A percentile compares a stretch with the other conserved stretches of the same genome.
Conservation (phyloP, 1,140 invertebrate genomes). For the Drosophila willistoni region DNA sequence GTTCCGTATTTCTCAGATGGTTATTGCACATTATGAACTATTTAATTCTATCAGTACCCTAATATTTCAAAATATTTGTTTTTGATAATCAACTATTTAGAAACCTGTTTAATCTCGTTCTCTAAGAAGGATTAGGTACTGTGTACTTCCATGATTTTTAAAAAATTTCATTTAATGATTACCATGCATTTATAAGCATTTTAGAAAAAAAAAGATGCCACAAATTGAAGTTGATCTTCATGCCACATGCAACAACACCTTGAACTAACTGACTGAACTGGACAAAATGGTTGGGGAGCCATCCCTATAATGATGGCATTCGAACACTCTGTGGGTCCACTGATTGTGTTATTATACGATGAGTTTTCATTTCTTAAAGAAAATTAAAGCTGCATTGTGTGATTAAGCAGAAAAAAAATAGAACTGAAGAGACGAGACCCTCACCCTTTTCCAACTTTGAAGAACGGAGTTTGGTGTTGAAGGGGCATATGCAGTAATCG, state of each 20-base stretch:
- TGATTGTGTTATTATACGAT: slow-evolving; percentile 73
- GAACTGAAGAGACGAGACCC: slow-evolving; percentile 22
- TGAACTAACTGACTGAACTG: not conserved
- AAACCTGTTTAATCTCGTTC: no score
- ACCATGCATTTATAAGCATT: not conserved
- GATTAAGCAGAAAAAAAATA: slow-evolving; percentile 62
- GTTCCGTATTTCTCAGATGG: no score
- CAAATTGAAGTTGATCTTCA: not conserved
- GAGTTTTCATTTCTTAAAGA: slow-evolving; percentile 68
- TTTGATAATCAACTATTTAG: no score
- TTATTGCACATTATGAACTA: no score
- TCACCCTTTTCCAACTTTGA: not conserved
- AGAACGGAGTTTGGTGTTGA: slow-evolving; percentile 9
- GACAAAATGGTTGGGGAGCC: not conserved
- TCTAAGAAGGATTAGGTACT: no score
- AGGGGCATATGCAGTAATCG: slow-evolving; percentile 49
- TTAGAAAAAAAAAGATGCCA: not conserved
- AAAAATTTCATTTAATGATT: not conserved
- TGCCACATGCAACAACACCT: not conserved
- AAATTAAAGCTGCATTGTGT: slow-evolving; percentile 66
- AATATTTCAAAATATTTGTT: no score
- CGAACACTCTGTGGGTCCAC: slow-evolving; percentile 33
- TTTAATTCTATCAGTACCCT: no score
- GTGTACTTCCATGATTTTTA: no score
- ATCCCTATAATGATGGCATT: not conserved